These are phyloP conservation scores for Globia sparganii DNA, from an alignment of 2,888 invertebrate species.

Conservation along the genomic window DNA sequence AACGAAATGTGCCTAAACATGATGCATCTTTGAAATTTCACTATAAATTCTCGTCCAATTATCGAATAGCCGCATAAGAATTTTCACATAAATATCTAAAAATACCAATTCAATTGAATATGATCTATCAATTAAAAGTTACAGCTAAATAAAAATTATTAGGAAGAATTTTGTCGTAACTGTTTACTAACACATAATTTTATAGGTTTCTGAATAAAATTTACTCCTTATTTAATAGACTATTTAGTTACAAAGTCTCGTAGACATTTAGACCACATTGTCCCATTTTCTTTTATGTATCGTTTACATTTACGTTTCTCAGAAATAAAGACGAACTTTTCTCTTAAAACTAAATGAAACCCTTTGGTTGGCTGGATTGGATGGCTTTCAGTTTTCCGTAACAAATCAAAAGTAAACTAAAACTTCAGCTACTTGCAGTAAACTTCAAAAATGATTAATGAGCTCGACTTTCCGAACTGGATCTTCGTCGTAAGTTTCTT, in stretches of 20 bases:
- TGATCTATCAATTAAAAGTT: no score
- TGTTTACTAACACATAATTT: background rate
- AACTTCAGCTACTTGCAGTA: background rate
- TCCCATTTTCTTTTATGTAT: background rate
- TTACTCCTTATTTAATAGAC: no score
- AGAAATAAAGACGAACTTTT: background rate
- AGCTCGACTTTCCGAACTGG: conserved; percentile 11
- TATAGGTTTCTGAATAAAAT: background rate
- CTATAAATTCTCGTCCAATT: no score
- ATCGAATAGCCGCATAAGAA: no score
- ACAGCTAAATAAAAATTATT: no score
- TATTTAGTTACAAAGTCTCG: background rate
- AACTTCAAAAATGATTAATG: conserved; percentile 15
- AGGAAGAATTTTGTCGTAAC: no score
- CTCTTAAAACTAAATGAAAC: conserved; percentile 7
- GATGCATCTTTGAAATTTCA: no score
- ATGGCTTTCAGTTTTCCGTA: background rate
- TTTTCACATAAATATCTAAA: no score
- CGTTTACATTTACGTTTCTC: background rate
- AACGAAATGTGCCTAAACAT: no score
- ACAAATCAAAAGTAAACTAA: background rate
- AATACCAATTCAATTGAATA: background rate
- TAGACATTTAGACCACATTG: background rate
- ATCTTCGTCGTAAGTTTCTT: conserved; percentile 16
- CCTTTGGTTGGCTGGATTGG: background rate